These are phyloP conservation scores for Encarsia formosa DNA, from an alignment of 2,888 invertebrate genomes.

Conservation along the genomic window DNA sequence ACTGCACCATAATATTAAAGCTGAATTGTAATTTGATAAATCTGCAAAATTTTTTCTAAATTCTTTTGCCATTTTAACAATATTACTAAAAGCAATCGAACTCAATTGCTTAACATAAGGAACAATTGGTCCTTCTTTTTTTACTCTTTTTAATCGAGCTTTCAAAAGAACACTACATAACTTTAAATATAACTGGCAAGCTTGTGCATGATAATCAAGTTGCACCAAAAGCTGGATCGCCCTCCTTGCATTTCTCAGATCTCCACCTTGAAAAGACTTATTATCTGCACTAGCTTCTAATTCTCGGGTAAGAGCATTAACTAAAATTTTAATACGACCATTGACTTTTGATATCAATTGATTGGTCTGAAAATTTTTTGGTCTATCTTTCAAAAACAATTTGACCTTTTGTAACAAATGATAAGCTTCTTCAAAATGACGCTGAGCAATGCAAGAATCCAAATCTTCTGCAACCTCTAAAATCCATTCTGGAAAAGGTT, in stretches of 20 bases:
- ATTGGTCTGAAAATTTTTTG: constrained; percentile 48
- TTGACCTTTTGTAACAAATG: constrained; percentile 70
- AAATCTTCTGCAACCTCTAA: constrained; percentile 88
- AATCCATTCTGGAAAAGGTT: constrained; percentile 76
- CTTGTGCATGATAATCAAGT: constrained; percentile 69
- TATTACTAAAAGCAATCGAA: constrained; percentile 78
- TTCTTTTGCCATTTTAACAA: constrained; percentile 71
- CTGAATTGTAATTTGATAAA: constrained; percentile 69
- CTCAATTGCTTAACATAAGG: constrained; percentile 77
- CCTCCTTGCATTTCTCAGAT: constrained; percentile 77
- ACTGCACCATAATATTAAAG: constrained; percentile 88
- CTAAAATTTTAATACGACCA: constrained; percentile 66
- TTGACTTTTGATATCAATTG: constrained; percentile 54
- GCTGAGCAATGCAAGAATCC: constrained; percentile 90
- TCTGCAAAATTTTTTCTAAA: constrained; percentile 78
- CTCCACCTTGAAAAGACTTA: constrained; percentile 82
- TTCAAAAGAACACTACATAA: constrained; percentile 78
- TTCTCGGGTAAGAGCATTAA: constrained; percentile 85
- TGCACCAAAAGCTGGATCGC: constrained; percentile 81
- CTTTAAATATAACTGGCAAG: constrained; percentile 77
- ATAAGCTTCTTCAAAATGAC: constrained; percentile 92
- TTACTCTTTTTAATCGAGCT: constrained; percentile 75
- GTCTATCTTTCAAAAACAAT: constrained; percentile 54
- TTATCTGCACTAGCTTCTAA: constrained; percentile 80
- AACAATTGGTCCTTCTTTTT: constrained; percentile 74